A percentile compares a stretch with the other conserved stretches of the same genome.
Evolutionary conservation across 2,113 vertebrate genomes (phyloP).

Genomic region (Campylorhamphus procurvoides): DNA sequence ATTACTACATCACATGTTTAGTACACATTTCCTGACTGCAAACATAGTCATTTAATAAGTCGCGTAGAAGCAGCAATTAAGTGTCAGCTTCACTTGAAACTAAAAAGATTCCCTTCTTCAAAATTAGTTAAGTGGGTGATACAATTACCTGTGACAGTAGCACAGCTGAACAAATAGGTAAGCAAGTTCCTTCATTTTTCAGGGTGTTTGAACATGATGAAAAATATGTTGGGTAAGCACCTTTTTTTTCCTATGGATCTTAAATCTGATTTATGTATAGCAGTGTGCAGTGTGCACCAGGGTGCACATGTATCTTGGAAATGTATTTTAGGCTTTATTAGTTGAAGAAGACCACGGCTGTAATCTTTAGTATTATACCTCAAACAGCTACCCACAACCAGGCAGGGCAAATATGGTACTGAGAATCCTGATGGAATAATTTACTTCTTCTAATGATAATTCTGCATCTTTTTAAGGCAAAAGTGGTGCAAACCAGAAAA

Average conservation of each 20-base stretch:
- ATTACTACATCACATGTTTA: neutral
- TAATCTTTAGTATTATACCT: neutral
- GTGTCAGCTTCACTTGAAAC: neutral
- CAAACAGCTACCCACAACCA: neutral
- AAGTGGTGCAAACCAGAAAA: neutral
- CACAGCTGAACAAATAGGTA: neutral
- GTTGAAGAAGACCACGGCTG: neutral
- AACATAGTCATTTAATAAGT: neutral
- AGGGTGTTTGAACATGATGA: neutral
- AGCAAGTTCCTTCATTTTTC: neutral
- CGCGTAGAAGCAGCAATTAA: neutral
- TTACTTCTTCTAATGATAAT: neutral
- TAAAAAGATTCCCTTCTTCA: neutral
- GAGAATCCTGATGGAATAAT: neutral
- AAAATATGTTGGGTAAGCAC: neutral
- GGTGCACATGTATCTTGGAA: neutral
- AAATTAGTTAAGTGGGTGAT: neutral
- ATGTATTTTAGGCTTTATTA: neutral
- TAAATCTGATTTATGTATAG: neutral
- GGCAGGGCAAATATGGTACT: neutral
- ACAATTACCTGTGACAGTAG: neutral
- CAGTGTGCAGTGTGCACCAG: neutral
- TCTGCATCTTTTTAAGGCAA: neutral
- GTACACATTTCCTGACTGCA: neutral
- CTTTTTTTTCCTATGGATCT: neutral